Evolutionary conservation across 2,888 invertebrate genomes (phyloP).

Genomic region (Chouioia cunea): DNA sequence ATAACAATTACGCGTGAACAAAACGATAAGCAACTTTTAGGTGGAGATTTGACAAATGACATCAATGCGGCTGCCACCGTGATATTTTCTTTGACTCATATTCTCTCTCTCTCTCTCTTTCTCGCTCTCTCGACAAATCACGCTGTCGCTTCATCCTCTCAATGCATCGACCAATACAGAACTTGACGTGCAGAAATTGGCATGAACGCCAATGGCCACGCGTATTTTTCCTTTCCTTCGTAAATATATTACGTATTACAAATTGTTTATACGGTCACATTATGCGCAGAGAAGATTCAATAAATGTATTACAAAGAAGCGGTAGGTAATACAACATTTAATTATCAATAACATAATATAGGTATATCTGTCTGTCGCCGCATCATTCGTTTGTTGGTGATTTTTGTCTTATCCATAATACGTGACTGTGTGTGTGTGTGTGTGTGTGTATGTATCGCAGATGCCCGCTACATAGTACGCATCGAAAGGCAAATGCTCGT

Average conservation of each 20-base stretch:
- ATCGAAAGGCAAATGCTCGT: constrained; percentile 39
- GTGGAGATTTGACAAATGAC: constrained; percentile 41
- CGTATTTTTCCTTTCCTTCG: constrained; percentile 29
- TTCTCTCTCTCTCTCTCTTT: constrained; percentile 23
- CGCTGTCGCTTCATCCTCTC: constrained; percentile 33
- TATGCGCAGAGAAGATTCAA: constrained; percentile 54
- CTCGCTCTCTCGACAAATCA: constrained; percentile 3
- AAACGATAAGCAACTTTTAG: constrained; percentile 54
- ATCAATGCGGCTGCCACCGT: constrained; percentile 34
- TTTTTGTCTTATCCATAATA: constrained; percentile 30
- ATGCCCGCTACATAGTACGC: constrained; percentile 36
- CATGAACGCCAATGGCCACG: constrained; percentile 23
- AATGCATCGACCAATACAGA: constrained; percentile 38
- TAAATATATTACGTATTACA: constrained; percentile 48
- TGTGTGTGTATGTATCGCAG: constrained; percentile 38
- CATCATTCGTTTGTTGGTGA: constrained; percentile 35
- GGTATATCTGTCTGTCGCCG: constrained; percentile 49
- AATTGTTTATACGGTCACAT: constrained; percentile 52
- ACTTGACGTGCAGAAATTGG: constrained; percentile 36
- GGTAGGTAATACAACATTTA: constrained; percentile 67
- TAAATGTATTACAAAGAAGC: constrained; percentile 61
- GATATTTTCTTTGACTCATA: constrained; percentile 17
- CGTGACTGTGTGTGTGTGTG: constrained; percentile 43
- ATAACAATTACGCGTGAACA: constrained; percentile 54
- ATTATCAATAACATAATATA: constrained; percentile 64